A percentile compares a stretch with the other conserved stretches of the same genome.
Conservation (phyloP, 2,888 invertebrate species). For the Xiphydria camelus region DNA sequence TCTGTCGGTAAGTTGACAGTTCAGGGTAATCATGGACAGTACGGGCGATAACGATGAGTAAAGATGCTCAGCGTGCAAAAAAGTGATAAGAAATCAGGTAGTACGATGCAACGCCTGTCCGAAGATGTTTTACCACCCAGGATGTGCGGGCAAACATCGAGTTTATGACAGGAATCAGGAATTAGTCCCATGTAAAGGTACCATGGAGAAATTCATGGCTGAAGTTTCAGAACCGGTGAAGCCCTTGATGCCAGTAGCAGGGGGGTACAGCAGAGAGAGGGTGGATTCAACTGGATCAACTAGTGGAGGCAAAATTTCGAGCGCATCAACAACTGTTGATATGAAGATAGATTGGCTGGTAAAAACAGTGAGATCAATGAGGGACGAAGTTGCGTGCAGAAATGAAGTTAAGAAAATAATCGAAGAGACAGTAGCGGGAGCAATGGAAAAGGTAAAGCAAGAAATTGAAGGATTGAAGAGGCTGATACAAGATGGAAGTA, state of each 20-base stretch:
- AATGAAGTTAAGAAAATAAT: constrained; percentile 5
- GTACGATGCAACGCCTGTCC: constrained; percentile 7
- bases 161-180: constrained; percentile 3
- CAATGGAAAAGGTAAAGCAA: background rate
- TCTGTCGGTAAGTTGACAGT: no score
- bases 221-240: background rate
- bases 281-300: background rate
- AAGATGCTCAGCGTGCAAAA: no score
- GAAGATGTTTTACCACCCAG: constrained; percentile 13
- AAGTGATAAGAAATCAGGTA: no score
- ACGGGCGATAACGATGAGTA: no score
- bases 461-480: constrained; percentile 6
- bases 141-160: constrained; percentile 7
- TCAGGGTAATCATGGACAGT: no score
- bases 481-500: background rate
- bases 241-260: background rate
- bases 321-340: background rate
- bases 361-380: constrained; percentile 5
- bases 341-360: background rate
- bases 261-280: background rate
- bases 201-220: background rate
- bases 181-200: constrained; percentile 6
- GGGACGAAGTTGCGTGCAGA: constrained; percentile 1
- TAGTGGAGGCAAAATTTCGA: background rate
- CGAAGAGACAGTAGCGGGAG: background rate